Conservation (phyloP, 2,888 invertebrate species). For the Glyphotaelius pellucidus region DNA sequence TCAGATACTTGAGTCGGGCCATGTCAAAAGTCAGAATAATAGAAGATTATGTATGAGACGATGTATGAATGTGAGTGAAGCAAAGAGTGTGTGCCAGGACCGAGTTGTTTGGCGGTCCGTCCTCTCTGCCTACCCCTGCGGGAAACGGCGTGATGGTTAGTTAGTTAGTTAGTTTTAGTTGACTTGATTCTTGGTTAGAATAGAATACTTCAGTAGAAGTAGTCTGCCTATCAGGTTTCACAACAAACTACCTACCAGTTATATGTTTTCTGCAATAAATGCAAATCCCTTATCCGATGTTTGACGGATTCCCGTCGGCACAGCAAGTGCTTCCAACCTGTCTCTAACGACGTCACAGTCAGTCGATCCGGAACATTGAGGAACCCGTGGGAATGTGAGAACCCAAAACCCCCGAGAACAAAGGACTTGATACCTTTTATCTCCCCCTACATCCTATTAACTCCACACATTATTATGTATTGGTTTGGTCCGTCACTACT, state of each 20-base stretch:
- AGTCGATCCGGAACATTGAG: not conserved
- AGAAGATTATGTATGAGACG: too few species aligned
- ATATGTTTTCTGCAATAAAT: not conserved
- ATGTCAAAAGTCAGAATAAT: too few species aligned
- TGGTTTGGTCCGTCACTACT: not conserved
- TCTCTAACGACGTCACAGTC: constrained; percentile 41
- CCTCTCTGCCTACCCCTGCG: too few species aligned
- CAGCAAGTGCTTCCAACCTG: constrained; percentile 24
- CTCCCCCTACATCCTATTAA: not conserved
- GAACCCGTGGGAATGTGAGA: constrained; percentile 42
- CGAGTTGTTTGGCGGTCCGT: too few species aligned
- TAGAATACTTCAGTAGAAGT: not conserved
- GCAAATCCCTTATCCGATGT: not conserved
- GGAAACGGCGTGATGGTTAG: too few species aligned
- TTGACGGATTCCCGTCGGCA: constrained; percentile 7
- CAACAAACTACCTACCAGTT: not conserved
- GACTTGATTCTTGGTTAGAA: too few species aligned
- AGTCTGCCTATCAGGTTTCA: not conserved
- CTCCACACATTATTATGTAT: constrained; percentile 16
- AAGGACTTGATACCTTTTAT: constrained; percentile 5
- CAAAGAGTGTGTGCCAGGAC: too few species aligned
- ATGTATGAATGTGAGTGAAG: too few species aligned
- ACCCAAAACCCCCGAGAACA: not conserved
- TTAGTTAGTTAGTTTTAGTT: too few species aligned
- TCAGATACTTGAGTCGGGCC: too few species aligned